Percentiles rank a stretch among this genome's conserved stretches.
phyloP scores from a whole-genome alignment of 2,113 vertebrate species.

The Antechinus stuartii region DNA sequence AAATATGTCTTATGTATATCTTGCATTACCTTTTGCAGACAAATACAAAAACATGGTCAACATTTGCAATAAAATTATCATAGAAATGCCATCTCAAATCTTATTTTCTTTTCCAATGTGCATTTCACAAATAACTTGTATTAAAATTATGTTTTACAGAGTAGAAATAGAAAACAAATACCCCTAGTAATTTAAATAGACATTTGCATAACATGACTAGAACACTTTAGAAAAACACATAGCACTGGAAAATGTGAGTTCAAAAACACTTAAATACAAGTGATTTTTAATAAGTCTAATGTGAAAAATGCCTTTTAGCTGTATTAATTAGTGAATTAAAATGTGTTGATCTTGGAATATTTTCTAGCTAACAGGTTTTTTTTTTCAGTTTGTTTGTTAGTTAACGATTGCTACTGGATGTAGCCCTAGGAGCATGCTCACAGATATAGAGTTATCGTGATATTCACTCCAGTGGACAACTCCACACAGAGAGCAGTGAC shows the following conservation, averaged over 20 bases:
- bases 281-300: conserved; percentile 84
- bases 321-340: conserved; percentile 88
- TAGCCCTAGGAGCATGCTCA: not conserved
- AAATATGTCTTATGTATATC: conserved; percentile 82
- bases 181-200: conserved; percentile 87
- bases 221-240: conserved; percentile 82
- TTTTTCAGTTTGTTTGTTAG: conserved; percentile 75
- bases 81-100: conserved; percentile 89
- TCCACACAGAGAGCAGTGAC: accelerated
- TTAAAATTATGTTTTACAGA: conserved; percentile 90
- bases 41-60: conserved; percentile 87
- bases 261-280: conserved; percentile 85
- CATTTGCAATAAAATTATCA: conserved; percentile 89
- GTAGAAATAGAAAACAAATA: conserved; percentile 88
- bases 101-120: conserved; percentile 87
- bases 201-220: conserved; percentile 88
- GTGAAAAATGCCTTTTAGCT: conserved; percentile 85
- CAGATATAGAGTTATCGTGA: not conserved
- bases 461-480: accelerated
- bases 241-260: conserved; percentile 82
- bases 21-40: conserved; percentile 85
- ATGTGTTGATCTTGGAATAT: conserved; percentile 85
- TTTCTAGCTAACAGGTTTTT: conserved; percentile 81
- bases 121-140: conserved; percentile 89
- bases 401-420: not conserved